These are phyloP conservation scores for Dicyrtomina minuta DNA, from an alignment of 2,888 invertebrate species.

Conservation along the genomic window DNA sequence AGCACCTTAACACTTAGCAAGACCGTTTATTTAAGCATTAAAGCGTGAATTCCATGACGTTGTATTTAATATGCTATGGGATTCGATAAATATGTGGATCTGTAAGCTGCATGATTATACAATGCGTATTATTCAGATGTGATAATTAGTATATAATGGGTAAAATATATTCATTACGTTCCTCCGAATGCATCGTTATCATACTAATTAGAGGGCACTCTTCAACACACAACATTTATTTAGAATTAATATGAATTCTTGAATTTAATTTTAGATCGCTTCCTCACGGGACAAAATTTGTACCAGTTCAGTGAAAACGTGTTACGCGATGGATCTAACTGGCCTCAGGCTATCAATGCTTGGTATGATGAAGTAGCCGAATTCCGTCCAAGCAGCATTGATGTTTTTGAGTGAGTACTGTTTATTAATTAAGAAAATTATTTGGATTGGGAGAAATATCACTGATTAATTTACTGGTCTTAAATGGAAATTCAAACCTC, in stretches of 20 bases:
- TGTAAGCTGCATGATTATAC: not conserved
- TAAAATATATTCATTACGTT: not conserved
- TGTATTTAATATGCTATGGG: too few relatives aligned
- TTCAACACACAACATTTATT: not conserved
- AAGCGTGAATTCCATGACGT: too few relatives aligned
- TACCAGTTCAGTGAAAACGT: conserved; percentile 55
- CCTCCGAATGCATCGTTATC: too few relatives aligned
- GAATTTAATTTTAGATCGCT: conserved; percentile 63
- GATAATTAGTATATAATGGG: not conserved
- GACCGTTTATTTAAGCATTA: too few relatives aligned
- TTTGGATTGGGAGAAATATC: too few relatives aligned
- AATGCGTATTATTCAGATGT: not conserved
- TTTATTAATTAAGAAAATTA: not conserved
- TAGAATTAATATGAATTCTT: too few relatives aligned
- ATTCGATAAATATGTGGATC: too few relatives aligned
- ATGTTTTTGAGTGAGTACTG: conserved; percentile 53
- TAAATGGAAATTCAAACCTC: not conserved
- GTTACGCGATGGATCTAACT: conserved; percentile 51
- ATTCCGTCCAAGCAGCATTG: conserved; percentile 51
- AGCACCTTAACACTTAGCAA: too few relatives aligned
- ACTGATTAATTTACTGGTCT: too few relatives aligned
- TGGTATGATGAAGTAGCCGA: conserved; percentile 55
- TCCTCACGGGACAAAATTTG: conserved; percentile 82
- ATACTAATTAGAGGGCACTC: too few relatives aligned
- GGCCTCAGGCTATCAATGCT: conserved; percentile 54